Evolutionary conservation across 2,113 vertebrate genomes (phyloP), one percentile per base, ranked within the genome.

Genomic region (Strix aluco): DNA sequence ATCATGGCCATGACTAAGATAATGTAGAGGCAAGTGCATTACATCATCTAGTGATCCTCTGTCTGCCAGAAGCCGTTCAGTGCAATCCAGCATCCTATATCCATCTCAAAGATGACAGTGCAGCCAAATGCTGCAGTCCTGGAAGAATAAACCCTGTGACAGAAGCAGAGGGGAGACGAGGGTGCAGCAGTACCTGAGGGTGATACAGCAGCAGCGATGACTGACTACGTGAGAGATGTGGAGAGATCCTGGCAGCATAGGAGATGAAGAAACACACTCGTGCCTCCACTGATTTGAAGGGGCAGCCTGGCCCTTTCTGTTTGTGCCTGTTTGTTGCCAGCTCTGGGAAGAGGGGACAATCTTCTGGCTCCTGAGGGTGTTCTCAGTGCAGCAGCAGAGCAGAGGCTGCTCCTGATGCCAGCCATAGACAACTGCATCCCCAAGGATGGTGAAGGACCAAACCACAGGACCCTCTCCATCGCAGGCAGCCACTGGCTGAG

Each of bases 171-270:
- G n/a, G n/a, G 23, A 67, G 15, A 71, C 0, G 5, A 71, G 22
- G 10, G 23, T 4, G 2, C 22, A 66, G 66, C 7, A 2, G 26
- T 46, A 85, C 30, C 75, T 13, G 34, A 51, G 52, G 21, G 29
- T 2, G 4, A 52, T 40, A 29, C 52, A 78, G 19, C n/a, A 70
- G 38, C 65, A 63, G 38, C 0, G 0, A 5, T 29, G 26, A 44
- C 47, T 44, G 58, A 38, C 34, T 63, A 6, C 1, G 4, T 22
- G 47, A 62, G 58, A 57, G 62, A 67, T 38, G 58, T 16, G 14
- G 40, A 78, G 74, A 61, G 55, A 51, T 70, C 9, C 55, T 59
- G 34, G n/a, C 32, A 63, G 58, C n/a, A n/a, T 18, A 78, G n/a
- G 21, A 52, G 26, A n/a, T 13, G 26, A 42, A 80, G 44, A 38